A percentile compares a stretch with the other conserved stretches of the same genome.
Conservation (phyloP, 2,888 invertebrate species). For the Halictus ligatus region DNA sequence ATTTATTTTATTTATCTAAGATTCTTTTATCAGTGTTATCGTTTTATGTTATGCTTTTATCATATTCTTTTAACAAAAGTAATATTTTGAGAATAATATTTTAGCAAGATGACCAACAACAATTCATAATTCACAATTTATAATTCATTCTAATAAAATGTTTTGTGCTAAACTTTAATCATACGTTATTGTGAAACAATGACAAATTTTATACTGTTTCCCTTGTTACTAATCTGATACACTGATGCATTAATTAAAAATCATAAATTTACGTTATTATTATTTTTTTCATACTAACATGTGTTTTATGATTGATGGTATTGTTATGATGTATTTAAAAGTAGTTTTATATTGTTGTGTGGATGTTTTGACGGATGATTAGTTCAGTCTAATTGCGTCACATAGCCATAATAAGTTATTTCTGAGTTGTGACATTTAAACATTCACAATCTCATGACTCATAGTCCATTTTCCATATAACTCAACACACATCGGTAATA, state of each 20-base stretch:
- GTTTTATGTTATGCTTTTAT: no score
- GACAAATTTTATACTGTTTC: not conserved
- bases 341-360: not conserved
- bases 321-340: not conserved
- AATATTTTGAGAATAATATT: not conserved
- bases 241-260: not conserved
- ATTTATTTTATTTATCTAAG: not conserved
- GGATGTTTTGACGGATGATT: not conserved
- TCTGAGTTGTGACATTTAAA: not conserved
- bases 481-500: not conserved
- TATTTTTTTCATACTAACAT: not conserved
- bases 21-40: not conserved
- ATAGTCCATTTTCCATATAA: not conserved
- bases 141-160: not conserved
- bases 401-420: not conserved
- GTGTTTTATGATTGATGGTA: not conserved
- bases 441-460: not conserved
- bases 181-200: not conserved
- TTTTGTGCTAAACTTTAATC: not conserved
- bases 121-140: no score
- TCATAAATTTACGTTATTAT: not conserved
- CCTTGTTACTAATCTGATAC: not conserved
- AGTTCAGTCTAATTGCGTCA: not conserved
- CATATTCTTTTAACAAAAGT: not conserved
- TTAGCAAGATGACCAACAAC: not conserved